Evolutionary conservation across 2,113 vertebrate species (phyloP).

Genomic region (Hippolais icterina): DNA sequence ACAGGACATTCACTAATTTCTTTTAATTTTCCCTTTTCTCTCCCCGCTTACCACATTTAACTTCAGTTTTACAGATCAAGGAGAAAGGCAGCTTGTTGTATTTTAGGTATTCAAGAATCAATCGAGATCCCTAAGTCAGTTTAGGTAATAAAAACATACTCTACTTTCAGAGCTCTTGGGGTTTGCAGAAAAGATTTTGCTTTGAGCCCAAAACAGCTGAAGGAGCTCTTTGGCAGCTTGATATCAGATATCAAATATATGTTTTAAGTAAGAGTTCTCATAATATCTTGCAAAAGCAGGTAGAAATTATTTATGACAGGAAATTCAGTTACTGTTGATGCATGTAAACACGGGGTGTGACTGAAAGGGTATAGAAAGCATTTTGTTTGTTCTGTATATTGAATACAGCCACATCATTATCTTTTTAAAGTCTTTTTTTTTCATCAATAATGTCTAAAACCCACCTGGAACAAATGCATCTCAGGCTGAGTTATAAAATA

Average conservation of each 20-base stretch:
- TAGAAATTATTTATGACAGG: background rate
- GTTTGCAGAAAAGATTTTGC: background rate
- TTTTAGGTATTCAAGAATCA: background rate
- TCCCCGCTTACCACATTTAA: background rate
- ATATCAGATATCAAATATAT: background rate
- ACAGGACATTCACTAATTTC: background rate
- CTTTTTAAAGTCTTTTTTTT: background rate
- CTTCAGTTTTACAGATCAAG: background rate
- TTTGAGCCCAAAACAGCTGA: background rate
- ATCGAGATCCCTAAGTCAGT: background rate
- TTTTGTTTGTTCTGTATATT: background rate
- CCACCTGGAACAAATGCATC: background rate
- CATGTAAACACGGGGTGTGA: background rate
- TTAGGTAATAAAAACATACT: background rate
- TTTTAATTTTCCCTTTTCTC: background rate
- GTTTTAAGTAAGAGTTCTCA: background rate
- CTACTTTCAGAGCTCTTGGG: background rate
- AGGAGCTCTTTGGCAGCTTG: background rate
- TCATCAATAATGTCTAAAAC: background rate
- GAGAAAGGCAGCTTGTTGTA: background rate
- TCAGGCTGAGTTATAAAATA: background rate
- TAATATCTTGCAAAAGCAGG: background rate
- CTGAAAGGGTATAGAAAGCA: background rate
- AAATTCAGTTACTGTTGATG: fast-evolving
- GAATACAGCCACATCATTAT: background rate